Evolutionary conservation across 2,113 vertebrate species (phyloP).

Genomic region (Pteropus alecto): DNA sequence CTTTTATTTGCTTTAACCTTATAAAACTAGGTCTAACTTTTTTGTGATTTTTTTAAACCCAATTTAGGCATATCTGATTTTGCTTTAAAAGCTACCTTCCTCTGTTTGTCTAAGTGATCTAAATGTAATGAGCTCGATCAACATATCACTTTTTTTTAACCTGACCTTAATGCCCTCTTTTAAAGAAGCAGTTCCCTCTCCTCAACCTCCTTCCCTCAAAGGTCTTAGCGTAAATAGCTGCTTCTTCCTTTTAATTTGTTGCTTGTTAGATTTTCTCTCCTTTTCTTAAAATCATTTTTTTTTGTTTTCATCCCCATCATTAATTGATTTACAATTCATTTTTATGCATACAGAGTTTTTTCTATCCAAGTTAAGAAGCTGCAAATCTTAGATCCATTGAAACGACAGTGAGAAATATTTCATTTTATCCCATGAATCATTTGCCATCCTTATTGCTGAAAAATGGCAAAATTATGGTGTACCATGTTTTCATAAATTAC

Average conservation of each 20-base stretch:
- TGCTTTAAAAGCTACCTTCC: not conserved
- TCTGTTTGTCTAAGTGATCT: slow-evolving; percentile 30
- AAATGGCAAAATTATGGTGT: slow-evolving; percentile 88
- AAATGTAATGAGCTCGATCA: not conserved
- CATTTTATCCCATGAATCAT: slow-evolving; percentile 87
- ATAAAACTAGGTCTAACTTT: not conserved
- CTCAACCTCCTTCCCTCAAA: not conserved
- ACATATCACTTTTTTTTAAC: not conserved
- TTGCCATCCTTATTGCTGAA: slow-evolving; percentile 86
- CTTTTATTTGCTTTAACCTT: slow-evolving; percentile 15
- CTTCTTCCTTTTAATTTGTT: not conserved
- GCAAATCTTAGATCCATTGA: slow-evolving; percentile 87
- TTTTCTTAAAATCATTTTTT: slow-evolving; percentile 51
- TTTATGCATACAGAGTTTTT: slow-evolving; percentile 82
- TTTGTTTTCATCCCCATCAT: slow-evolving; percentile 77
- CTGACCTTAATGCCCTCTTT: not conserved
- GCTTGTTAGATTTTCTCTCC: not conserved
- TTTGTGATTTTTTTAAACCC: not conserved
- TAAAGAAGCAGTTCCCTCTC: not conserved
- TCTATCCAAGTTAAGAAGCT: slow-evolving; percentile 85
- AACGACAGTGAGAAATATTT: slow-evolving; percentile 86
- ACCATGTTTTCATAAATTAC: slow-evolving; percentile 87
- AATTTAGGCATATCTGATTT: not conserved
- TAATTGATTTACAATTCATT: slow-evolving; percentile 86
- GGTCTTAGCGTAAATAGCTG: not conserved